Evolutionary conservation across 2,113 vertebrate species (phyloP).

Genomic region (Aptenodytes forsteri): DNA sequence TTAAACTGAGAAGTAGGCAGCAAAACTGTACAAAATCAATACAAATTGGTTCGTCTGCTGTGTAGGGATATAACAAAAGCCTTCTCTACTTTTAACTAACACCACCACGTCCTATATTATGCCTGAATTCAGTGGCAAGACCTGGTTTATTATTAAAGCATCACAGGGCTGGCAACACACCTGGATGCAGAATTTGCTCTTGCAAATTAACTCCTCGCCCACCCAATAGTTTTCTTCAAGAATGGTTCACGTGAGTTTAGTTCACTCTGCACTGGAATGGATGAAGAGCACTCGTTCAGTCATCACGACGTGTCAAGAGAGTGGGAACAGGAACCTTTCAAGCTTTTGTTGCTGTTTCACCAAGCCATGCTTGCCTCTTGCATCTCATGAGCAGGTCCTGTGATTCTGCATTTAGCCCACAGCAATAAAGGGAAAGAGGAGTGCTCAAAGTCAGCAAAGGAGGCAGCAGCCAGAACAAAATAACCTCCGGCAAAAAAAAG

Average conservation of each 20-base stretch:
- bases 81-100: not conserved
- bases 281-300: not conserved
- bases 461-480: not conserved
- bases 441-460: not conserved
- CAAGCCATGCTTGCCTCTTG: not conserved
- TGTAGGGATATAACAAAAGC: not conserved
- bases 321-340: not conserved
- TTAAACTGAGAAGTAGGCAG: not conserved
- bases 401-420: not conserved
- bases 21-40: not conserved
- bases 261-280: not conserved
- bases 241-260: not conserved
- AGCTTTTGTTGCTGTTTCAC: not conserved
- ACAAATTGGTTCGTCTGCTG: not conserved
- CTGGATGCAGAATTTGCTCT: not conserved
- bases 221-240: not conserved
- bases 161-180: not conserved
- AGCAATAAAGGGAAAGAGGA: not conserved
- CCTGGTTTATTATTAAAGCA: not conserved
- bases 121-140: not conserved
- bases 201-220: not conserved
- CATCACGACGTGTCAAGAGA: not conserved
- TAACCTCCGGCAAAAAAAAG: not conserved
- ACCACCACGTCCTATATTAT: not conserved
- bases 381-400: not conserved